Percentiles rank a stretch among this genome's conserved stretches.
Conservation (phyloP, 2,888 invertebrate species). For the Deroplatys truncata region DNA sequence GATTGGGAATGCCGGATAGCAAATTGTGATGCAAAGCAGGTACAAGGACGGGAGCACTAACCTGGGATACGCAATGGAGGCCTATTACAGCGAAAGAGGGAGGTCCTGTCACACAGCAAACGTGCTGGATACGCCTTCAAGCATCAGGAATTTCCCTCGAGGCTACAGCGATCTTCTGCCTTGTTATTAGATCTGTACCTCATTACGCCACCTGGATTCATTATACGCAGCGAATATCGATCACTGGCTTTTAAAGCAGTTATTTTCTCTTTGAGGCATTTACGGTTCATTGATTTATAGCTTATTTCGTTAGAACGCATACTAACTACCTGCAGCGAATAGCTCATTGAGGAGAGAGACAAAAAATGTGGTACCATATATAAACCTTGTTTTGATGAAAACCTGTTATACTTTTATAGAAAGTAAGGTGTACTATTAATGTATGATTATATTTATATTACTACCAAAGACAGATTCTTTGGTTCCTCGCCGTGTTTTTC, state of each 20-base stretch:
- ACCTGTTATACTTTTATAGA: too few species aligned
- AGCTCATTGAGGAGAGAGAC: too few species aligned
- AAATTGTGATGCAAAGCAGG: constrained; percentile 5
- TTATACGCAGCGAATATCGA: neutral
- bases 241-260: neutral
- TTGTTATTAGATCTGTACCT: neutral
- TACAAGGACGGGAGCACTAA: neutral
- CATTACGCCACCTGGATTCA: neutral
- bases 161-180: neutral
- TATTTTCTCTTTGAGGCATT: neutral
- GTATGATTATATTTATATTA: too few species aligned
- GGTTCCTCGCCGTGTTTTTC: too few species aligned
- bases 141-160: neutral
- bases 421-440: too few species aligned
- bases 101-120: neutral
- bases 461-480: too few species aligned
- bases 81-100: neutral
- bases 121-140: neutral
- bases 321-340: neutral
- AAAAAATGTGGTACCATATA: too few species aligned
- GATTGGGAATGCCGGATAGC: neutral
- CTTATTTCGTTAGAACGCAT: neutral
- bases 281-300: neutral
- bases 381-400: too few species aligned
- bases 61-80: neutral